Conservation (phyloP, 2,888 invertebrate genomes). For the Dynastes maya region DNA sequence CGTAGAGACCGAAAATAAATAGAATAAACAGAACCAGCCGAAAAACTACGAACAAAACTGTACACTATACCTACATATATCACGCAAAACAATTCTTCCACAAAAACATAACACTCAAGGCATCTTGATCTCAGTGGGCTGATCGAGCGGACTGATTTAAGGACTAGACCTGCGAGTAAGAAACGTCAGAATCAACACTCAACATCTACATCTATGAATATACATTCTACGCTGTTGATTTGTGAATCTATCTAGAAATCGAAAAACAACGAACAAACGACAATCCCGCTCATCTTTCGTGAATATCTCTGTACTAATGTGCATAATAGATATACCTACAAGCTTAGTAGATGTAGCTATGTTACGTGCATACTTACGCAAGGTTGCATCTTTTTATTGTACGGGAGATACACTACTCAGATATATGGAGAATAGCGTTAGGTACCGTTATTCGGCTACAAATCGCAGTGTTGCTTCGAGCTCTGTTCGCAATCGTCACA, state of each 20-base stretch:
- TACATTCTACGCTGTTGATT: not conserved
- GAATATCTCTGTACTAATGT: not conserved
- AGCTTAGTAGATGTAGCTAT: no score
- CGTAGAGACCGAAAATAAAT: no score
- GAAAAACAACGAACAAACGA: not conserved
- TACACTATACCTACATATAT: not conserved
- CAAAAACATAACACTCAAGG: constrained; percentile 16
- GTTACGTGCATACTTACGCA: not conserved
- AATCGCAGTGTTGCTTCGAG: not conserved
- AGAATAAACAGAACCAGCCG: no score
- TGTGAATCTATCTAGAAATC: not conserved
- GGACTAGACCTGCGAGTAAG: not conserved
- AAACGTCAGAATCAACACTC: not conserved
- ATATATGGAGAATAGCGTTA: not conserved
- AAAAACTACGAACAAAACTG: no score
- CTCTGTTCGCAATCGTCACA: not conserved
- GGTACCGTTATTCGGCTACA: constrained; percentile 3
- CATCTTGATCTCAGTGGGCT: constrained; percentile 39
- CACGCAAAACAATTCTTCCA: not conserved
- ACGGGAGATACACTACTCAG: constrained; percentile 8
- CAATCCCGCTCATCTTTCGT: no score
- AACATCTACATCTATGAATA: constrained; percentile 11
- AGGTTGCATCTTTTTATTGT: constrained; percentile 22
- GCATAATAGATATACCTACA: not conserved
- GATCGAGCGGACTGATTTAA: constrained; percentile 22